phyloP scores from a whole-genome alignment of 1,140 invertebrate species.

The Melanaphis sacchari region DNA sequence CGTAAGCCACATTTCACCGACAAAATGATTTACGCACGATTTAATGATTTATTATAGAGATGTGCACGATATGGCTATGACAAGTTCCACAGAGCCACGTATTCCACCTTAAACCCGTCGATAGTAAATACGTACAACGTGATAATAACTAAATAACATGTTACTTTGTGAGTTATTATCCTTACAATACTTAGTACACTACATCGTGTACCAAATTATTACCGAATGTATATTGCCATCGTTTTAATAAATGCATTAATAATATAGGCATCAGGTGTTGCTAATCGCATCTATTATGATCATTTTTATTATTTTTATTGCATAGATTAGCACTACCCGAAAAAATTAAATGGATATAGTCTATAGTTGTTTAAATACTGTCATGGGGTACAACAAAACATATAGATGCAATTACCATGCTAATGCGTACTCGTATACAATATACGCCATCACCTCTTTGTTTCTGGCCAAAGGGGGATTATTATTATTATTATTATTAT shows the following conservation, averaged over 20 bases:
- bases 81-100: neutral
- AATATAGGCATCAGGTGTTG: neutral
- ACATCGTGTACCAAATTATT: neutral
- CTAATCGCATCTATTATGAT: neutral
- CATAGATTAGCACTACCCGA: too few species aligned
- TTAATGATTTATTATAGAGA: neutral
- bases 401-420: neutral
- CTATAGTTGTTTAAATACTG: too few species aligned
- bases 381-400: too few species aligned
- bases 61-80: neutral
- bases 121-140: neutral
- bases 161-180: neutral
- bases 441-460: neutral
- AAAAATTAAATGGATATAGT: too few species aligned
- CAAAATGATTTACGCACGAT: neutral
- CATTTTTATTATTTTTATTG: neutral
- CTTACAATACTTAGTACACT: neutral
- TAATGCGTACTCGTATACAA: neutral
- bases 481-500: neutral
- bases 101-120: neutral
- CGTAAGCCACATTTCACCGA: neutral
- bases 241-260: neutral
- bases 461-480: neutral
- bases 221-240: neutral
- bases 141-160: conserved; percentile 1